phyloP scores from a whole-genome alignment of 2,113 vertebrate genomes.

The Furnarius figulus region DNA sequence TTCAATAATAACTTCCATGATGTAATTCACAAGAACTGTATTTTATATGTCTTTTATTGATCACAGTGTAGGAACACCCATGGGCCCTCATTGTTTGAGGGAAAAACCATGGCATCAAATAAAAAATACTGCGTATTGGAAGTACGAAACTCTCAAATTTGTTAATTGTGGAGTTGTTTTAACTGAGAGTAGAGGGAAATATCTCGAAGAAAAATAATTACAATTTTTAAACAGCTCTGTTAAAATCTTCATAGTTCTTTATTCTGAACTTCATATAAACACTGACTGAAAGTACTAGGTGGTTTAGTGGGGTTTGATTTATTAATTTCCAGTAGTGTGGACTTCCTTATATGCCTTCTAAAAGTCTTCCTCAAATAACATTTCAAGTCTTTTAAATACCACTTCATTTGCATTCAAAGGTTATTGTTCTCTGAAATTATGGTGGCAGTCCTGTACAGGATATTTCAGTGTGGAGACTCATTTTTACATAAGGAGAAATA shows the following conservation, averaged over 20 bases:
- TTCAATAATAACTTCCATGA: neutral
- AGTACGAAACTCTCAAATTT: neutral
- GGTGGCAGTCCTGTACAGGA: neutral
- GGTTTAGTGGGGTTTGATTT: neutral
- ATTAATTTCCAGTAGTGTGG: neutral
- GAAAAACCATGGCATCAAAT: neutral
- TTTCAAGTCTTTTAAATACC: neutral
- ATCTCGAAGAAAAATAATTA: neutral
- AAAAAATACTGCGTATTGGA: neutral
- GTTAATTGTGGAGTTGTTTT: neutral
- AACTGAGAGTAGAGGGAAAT: neutral
- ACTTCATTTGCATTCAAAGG: neutral
- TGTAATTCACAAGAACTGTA: neutral
- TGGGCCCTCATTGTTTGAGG: fast-evolving
- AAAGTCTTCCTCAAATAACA: neutral
- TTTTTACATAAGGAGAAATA: neutral
- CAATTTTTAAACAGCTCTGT: neutral
- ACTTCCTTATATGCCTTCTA: neutral
- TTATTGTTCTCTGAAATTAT: neutral
- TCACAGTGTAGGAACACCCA: neutral
- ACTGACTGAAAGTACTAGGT: neutral
- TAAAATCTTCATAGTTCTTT: neutral
- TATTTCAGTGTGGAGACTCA: neutral
- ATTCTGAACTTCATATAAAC: neutral
- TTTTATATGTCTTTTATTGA: neutral